Base-by-base conservation (phyloP, 2,113 vertebrate genomes). In the Macrotis lagotis region DNA sequence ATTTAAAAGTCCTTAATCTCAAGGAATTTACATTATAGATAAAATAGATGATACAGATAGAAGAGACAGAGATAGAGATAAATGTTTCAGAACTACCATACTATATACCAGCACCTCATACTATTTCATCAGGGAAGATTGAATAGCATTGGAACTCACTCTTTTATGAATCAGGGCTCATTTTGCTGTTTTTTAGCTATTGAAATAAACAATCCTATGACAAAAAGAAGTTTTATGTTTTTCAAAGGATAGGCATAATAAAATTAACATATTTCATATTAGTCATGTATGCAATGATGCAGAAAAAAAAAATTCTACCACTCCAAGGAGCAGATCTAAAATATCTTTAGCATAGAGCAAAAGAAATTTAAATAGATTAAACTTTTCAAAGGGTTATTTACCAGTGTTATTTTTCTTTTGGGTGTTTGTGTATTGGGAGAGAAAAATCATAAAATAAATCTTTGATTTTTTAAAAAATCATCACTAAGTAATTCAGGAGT, bases 211-310 rank as follows among this genome's bases (percentile, higher is more conserved):
- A 90, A n/a, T 83, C 66, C 44, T n/a, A 83, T 44, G 66, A 83
- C n/a, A 92, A 52, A 92, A 19, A 28, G 59, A 52, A 94, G 51
- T 91, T 92, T 94, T 90, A 83, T 96, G 83, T 53, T 96, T 83
- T 90, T 92, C 31, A 74, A 92, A 48, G 2, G 10, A 92, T 5
- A 52, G 22, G 89, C 96, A 88, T 90, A 88, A 92, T 93, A 92
- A 50, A 91, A 51, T 91, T 50, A 50, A 74, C 91, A 93, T 48
- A 88, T 94, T 91, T n/a, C 37, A n/a, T 88, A 50, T 89, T 49
- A 92, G 50, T 93, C 89, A 52, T 8, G 19, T 83, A 83, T 44
- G 66, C 66, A 83, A 44, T 83, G 66, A 44, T 83, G 66, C n/a
- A 83, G n/a, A 83, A 83, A 53, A 53, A 24, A 92, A 48, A 94